Percentiles rank a stretch among this genome's conserved stretches.
Conservation (phyloP, 2,888 invertebrate species). For the Idaea dimidiata region DNA sequence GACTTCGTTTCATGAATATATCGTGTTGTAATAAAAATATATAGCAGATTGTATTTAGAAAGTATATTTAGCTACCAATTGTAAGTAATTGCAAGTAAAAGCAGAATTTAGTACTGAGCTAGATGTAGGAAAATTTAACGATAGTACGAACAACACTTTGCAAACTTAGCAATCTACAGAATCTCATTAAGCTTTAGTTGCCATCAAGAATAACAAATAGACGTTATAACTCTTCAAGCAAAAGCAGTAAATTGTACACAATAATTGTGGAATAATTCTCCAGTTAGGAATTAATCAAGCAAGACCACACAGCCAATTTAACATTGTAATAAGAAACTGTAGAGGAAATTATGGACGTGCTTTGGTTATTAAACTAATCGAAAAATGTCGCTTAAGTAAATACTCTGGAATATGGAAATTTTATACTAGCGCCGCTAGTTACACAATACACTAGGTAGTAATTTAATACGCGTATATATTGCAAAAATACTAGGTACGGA, state of each 20-base stretch:
- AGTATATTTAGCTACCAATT: too few relatives aligned
- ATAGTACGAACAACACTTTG: neutral
- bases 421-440: neutral
- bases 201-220: conserved; percentile 1
- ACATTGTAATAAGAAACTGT: neutral
- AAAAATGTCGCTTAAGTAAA: neutral
- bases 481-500: too few relatives aligned
- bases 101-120: too few relatives aligned
- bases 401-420: neutral
- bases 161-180: neutral
- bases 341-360: neutral
- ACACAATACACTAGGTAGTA: too few relatives aligned
- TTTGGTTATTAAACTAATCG: neutral
- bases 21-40: too few relatives aligned
- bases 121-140: neutral
- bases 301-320: neutral
- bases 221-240: neutral
- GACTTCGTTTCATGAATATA: neutral
- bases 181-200: neutral
- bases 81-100: too few relatives aligned
- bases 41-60: too few relatives aligned
- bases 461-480: too few relatives aligned
- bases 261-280: neutral
- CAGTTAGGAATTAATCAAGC: neutral
- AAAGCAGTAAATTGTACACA: neutral